phyloP scores from a whole-genome alignment of 2,797 vertebrate species.

The Helarctos malayanus region DNA sequence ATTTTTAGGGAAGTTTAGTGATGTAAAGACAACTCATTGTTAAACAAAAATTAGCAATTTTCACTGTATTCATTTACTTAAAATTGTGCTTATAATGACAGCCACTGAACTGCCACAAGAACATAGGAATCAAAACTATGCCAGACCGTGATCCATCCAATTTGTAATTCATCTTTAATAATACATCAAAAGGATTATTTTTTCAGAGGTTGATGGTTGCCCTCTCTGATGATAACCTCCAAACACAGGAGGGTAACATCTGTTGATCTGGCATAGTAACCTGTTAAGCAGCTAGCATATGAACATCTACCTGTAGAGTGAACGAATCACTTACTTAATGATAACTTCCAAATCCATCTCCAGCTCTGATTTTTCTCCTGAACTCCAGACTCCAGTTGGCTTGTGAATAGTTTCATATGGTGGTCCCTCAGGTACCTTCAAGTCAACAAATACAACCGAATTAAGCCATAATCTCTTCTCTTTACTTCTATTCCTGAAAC shows the following conservation, averaged over 20 bases:
- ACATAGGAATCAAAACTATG: background rate
- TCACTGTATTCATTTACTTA: background rate
- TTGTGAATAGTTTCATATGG: background rate
- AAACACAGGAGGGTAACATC: background rate
- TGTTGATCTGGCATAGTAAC: background rate
- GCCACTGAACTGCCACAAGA: background rate
- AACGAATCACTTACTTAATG: background rate
- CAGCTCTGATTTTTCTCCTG: slow-evolving; percentile 11
- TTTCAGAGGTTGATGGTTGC: background rate
- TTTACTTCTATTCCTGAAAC: background rate
- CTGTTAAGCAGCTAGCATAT: background rate
- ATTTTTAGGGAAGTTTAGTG: background rate
- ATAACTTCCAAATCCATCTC: background rate
- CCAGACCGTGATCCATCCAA: background rate
- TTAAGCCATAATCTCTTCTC: background rate
- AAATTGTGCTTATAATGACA: slow-evolving; percentile 15
- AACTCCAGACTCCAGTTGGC: background rate
- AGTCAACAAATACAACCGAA: background rate
- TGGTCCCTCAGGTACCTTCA: background rate
- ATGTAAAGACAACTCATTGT: background rate
- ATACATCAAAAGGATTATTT: background rate
- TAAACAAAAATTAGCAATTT: slow-evolving; percentile 20
- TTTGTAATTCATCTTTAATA: background rate
- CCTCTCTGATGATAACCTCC: background rate
- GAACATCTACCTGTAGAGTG: background rate